phyloP scores from a whole-genome alignment of 2,888 invertebrate species.

The Halocaridina rubra region DNA sequence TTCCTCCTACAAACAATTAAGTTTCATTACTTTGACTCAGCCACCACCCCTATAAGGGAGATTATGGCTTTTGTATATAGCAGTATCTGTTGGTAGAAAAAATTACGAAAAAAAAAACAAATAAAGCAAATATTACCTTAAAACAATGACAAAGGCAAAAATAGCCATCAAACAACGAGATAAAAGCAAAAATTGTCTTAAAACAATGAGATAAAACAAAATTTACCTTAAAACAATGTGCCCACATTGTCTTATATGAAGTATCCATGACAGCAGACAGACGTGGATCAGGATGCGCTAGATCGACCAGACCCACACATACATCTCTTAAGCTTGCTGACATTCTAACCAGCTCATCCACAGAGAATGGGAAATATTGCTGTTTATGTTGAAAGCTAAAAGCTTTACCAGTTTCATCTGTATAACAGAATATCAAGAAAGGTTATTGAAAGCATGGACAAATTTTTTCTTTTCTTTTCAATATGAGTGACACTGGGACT shows the following conservation, averaged over 20 bases:
- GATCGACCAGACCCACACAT: slow-evolving; percentile 85
- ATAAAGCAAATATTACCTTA: too few relatives aligned
- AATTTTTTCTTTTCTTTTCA: not conserved
- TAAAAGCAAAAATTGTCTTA: too few relatives aligned
- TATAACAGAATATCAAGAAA: too few relatives aligned
- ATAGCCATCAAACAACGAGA: too few relatives aligned
- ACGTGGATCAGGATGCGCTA: slow-evolving; percentile 82
- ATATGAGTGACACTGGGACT: not conserved
- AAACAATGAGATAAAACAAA: too few relatives aligned
- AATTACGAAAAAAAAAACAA: too few relatives aligned
- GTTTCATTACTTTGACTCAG: too few relatives aligned
- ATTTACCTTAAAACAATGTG: slow-evolving; percentile 80
- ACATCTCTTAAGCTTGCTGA: slow-evolving; percentile 82
- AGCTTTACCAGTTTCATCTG: slow-evolving; percentile 23
- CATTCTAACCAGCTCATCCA: slow-evolving; percentile 79
- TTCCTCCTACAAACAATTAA: too few relatives aligned
- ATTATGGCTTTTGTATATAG: too few relatives aligned
- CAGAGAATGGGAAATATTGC: slow-evolving; percentile 75
- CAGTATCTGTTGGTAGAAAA: too few relatives aligned
- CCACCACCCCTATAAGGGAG: too few relatives aligned
- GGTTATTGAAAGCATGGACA: not conserved
- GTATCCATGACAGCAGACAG: slow-evolving; percentile 67
- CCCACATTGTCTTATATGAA: slow-evolving; percentile 78
- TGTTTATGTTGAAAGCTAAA: not conserved
- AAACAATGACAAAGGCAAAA: too few relatives aligned